A percentile compares a stretch with the other conserved stretches of the same genome.
These are phyloP conservation scores for Hirtodrosophila histrioides DNA, from an alignment of 2,888 invertebrate genomes.

Conservation along the genomic window DNA sequence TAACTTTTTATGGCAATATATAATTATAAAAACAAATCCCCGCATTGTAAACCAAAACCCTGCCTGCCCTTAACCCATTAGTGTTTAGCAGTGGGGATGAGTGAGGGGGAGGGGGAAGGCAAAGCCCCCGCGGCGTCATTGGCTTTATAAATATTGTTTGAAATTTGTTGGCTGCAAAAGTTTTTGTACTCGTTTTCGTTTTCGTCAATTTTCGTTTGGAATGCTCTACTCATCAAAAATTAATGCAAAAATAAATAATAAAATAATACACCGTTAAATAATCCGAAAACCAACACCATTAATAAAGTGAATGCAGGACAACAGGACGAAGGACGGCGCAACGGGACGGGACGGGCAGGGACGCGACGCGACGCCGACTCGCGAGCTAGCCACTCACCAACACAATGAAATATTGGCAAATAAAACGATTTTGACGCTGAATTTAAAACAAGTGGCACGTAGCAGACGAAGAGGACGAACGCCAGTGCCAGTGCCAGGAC, in stretches of 20 bases:
- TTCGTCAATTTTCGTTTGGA: constrained; percentile 37
- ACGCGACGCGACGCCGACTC: constrained; percentile 29
- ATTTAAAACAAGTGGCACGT: constrained; percentile 82
- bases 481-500: background rate
- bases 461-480: constrained; percentile 37
- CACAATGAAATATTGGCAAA: constrained; percentile 81
- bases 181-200: constrained; percentile 40
- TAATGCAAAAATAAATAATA: constrained; percentile 82
- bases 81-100: constrained; percentile 20
- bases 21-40: constrained; percentile 40
- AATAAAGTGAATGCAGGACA: constrained; percentile 70
- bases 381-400: constrained; percentile 48
- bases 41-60: constrained; percentile 12
- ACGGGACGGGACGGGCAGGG: too few species aligned
- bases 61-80: constrained; percentile 53
- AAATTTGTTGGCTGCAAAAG: constrained; percentile 29
- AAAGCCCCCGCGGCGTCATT: constrained; percentile 25
- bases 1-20: constrained; percentile 32
- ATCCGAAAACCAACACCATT: constrained; percentile 82
- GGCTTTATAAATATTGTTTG: constrained; percentile 55
- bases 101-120: background rate
- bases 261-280: constrained; percentile 82
- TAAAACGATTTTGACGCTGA: constrained; percentile 84
- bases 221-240: constrained; percentile 71
- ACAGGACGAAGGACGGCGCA: constrained; percentile 9